Conservation (phyloP, 2,113 vertebrate species). For the Sceloporus undulatus region DNA sequence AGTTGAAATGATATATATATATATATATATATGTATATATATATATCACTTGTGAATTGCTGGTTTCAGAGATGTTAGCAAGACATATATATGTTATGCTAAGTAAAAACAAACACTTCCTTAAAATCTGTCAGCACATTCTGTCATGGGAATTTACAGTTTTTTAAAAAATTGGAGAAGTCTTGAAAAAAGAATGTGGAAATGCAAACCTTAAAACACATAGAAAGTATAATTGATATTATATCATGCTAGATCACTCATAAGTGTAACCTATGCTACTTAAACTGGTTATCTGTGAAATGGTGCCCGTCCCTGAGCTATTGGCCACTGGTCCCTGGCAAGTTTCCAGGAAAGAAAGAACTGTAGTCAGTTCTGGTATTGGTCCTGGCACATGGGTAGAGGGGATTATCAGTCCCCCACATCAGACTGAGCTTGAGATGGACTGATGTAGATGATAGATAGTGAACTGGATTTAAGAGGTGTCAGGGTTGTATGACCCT, state of each 20-base stretch:
- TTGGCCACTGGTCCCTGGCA: too few species aligned
- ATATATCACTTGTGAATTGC: neutral
- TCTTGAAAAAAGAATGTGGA: neutral
- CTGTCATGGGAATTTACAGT: neutral
- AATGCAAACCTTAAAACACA: neutral
- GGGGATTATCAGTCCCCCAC: too few species aligned
- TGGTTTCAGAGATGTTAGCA: slow-evolving; percentile 40
- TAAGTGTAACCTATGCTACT: neutral
- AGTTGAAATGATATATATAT: slow-evolving; percentile 27
- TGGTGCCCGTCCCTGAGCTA: neutral
- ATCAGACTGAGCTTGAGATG: too few species aligned
- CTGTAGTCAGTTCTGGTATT: too few species aligned
- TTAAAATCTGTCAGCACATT: slow-evolving; percentile 6
- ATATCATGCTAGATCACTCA: neutral
- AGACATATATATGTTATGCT: neutral
- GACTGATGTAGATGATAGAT: neutral
- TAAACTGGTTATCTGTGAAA: neutral
- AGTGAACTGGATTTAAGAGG: neutral
- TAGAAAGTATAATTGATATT: neutral
- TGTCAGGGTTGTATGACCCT: neutral
- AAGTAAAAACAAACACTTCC: slow-evolving; percentile 25
- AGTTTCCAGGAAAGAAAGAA: too few species aligned
- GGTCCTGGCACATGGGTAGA: too few species aligned
- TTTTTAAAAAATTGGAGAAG: neutral
- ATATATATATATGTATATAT: too few species aligned